Evolutionary conservation across 2,797 vertebrate genomes (phyloP).

Genomic region (Labroides dimidiatus): DNA sequence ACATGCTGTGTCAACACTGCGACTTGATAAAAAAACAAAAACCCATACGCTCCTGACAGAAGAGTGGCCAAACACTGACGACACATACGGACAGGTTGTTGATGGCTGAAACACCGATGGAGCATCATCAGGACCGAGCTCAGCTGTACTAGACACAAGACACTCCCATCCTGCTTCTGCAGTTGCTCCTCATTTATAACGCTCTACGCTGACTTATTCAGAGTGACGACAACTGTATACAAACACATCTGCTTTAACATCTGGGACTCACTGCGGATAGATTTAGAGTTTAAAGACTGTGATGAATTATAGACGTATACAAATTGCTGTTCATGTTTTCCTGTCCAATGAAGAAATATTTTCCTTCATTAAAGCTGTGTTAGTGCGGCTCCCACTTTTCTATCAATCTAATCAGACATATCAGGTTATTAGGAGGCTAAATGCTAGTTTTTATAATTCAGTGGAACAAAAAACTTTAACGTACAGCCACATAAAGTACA

Average conservation of each 20-base stretch:
- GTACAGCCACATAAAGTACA: no score
- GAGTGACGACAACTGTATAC: neutral
- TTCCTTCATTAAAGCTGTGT: neutral
- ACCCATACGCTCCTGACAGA: neutral
- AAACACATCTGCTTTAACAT: slow-evolving; percentile 33
- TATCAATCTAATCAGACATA: neutral
- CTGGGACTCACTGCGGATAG: slow-evolving; percentile 1
- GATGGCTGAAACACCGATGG: neutral
- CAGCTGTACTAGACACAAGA: neutral
- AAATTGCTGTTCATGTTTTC: neutral
- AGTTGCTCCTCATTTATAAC: neutral
- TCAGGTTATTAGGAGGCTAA: no score
- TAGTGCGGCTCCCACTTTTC: no score
- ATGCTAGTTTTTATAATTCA: no score
- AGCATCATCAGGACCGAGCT: neutral
- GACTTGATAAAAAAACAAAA: slow-evolving; percentile 12
- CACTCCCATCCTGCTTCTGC: neutral
- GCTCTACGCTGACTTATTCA: slow-evolving; percentile 6
- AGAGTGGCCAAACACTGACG: neutral
- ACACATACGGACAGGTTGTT: no score
- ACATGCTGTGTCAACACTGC: neutral
- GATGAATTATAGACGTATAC: slow-evolving; percentile 15
- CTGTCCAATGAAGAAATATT: neutral
- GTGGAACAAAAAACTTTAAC: no score
- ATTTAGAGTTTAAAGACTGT: slow-evolving; percentile 14